phyloP scores from a whole-genome alignment of 2,113 vertebrate genomes.

The Caranx melampygus region DNA sequence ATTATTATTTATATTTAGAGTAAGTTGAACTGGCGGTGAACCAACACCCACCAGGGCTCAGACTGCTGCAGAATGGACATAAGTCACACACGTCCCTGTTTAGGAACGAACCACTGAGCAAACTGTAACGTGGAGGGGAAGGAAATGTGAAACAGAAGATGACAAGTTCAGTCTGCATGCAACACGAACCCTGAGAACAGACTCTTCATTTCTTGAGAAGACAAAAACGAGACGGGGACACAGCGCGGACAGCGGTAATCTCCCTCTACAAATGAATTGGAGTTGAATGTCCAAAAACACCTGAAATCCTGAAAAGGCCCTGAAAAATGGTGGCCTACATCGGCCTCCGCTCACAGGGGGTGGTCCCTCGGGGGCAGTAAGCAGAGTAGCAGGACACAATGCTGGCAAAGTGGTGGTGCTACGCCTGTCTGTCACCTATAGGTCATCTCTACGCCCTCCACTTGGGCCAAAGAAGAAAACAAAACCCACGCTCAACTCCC shows the following conservation, averaged over 20 bases:
- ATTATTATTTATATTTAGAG: conserved; percentile 27
- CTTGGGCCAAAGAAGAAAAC: conserved; percentile 66
- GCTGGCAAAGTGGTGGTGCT: conserved; percentile 33
- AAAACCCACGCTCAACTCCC: conserved; percentile 51
- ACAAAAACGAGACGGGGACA: conserved; percentile 2
- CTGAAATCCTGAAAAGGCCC: conserved; percentile 29
- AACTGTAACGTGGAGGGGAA: conserved; percentile 25
- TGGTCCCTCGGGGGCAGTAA: conserved; percentile 60
- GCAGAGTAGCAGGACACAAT: conserved; percentile 58
- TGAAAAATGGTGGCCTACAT: conserved; percentile 36
- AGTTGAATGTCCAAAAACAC: conserved; percentile 42
- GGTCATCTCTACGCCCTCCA: conserved; percentile 66
- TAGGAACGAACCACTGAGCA: conserved; percentile 12
- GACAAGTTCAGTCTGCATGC: conserved; percentile 11
- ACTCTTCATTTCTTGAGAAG: background rate
- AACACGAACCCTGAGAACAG: conserved; percentile 41
- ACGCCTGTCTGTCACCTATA: conserved; percentile 45
- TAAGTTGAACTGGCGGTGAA: conserved; percentile 16
- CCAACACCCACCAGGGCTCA: conserved; percentile 6
- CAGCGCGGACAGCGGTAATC: conserved; percentile 13
- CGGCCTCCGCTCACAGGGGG: conserved; percentile 15
- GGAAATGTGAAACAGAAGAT: conserved; percentile 57
- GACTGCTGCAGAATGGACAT: background rate
- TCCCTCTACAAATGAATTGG: conserved; percentile 35
- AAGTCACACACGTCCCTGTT: conserved; percentile 16